These are phyloP conservation scores for Ditula angustiorana DNA, from an alignment of 2,888 invertebrate genomes.

Conservation along the genomic window DNA sequence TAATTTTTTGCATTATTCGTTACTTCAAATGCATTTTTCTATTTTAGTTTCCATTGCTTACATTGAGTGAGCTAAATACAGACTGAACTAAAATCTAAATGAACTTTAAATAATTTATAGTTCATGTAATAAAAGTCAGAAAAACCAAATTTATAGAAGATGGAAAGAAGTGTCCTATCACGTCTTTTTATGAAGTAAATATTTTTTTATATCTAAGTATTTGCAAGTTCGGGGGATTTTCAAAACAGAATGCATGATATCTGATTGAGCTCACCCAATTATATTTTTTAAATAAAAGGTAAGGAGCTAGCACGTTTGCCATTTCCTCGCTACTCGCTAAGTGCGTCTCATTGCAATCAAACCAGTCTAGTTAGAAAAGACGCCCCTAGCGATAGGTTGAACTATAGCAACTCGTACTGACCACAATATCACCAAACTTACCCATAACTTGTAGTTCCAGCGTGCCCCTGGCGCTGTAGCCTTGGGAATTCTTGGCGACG, in stretches of 20 bases:
- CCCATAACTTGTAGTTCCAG: slow-evolving; percentile 98
- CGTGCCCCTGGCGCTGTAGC: slow-evolving; percentile 94
- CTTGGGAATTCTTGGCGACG: slow-evolving; percentile 96
- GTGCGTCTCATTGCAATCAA: neutral
- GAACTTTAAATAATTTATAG: neutral
- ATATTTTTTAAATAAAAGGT: neutral
- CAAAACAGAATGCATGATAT: too few relatives aligned
- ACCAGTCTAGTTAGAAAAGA: neutral
- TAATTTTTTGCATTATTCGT: neutral
- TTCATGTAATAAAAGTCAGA: neutral
- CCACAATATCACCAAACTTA: slow-evolving; percentile 83
- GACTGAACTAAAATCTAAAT: neutral
- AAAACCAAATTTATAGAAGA: too few relatives aligned
- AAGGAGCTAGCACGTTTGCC: neutral
- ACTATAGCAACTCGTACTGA: neutral
- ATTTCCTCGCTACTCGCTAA: neutral
- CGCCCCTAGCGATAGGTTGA: neutral
- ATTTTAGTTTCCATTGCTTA: neutral
- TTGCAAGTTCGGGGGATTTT: too few relatives aligned
- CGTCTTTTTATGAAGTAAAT: too few relatives aligned
- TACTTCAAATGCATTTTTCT: neutral
- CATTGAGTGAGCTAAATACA: neutral
- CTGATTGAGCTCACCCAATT: too few relatives aligned
- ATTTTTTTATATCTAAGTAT: too few relatives aligned
- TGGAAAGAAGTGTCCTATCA: too few relatives aligned